Base-by-base conservation (phyloP, 2,113 vertebrate genomes). In the Carassius carassius region DNA sequence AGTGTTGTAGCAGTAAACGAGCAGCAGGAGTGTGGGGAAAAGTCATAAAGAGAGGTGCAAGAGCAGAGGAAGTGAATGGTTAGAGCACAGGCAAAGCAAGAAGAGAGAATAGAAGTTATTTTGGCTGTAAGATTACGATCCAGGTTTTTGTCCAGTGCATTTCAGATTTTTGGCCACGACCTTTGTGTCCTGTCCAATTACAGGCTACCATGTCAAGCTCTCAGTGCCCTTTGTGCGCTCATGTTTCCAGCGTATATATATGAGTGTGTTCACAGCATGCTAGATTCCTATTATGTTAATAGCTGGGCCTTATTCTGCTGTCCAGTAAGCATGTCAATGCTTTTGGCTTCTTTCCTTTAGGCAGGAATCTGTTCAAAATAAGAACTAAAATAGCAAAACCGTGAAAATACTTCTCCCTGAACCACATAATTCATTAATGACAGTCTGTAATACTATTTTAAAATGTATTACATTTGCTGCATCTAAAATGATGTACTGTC, bases 271-370 rank as follows among this genome's bases (percentile, higher is more conserved):
- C 44, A 78, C 54, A 60, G 19, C 76, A 62, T 41, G 19, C 74
- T 80, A 76, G 10, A 84, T 41, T 72, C 65, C 67, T 35, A 56
- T 56, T 82, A 58, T 32, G 32, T 51, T 44, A 72, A 82, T 82
- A 21, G 6, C 1, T 41, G 47, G 81, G 23, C 21, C 82, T 76
- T 37, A 44, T 65, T n/a, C 58, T 77, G 29, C 82, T 76, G 47
- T 65, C 82, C 44, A 65, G 73, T 67, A 16, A 63, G 47, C 58
- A 76, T 67, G 82, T 67, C 73, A 76, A 51, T 67, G 25, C 62
- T 84, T 84, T 83, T 83, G 70, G 69, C 16, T 62, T 44, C 13
- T 83, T 76, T 47, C 58, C 82, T 65, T 51, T 51, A 23, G 73
- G 23, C 74, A 67, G 13, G 41, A 49, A 56, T 25, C 44, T 49